These are phyloP conservation scores for Astropecten irregularis DNA, from an alignment of 53 echinoderm and acorn worm genomes.

Conservation along the genomic window DNA sequence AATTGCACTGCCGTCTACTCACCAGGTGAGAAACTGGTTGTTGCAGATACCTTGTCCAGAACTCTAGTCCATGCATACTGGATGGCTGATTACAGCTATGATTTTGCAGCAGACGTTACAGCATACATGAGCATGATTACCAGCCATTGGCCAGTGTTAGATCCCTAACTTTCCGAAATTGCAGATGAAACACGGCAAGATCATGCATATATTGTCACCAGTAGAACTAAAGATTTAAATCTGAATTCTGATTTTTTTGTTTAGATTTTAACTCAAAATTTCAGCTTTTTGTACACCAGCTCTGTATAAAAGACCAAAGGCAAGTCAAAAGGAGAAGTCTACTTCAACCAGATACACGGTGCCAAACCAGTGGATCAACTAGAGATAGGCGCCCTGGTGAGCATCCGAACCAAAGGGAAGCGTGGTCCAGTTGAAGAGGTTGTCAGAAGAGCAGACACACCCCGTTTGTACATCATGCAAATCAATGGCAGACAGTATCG, in stretches of 20 bases:
- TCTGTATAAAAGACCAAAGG: neutral
- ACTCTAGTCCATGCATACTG: neutral
- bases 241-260: no score
- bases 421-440: slow-evolving; percentile 26
- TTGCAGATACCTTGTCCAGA: slow-evolving; percentile 35
- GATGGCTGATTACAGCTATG: neutral
- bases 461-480: slow-evolving; percentile 5
- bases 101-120: neutral
- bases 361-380: neutral
- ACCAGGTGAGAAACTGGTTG: slow-evolving; percentile 2
- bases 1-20: neutral
- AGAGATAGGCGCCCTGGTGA: neutral
- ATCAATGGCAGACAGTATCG: neutral
- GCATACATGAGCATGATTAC: neutral
- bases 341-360: slow-evolving; percentile 6
- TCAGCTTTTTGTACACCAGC: no score
- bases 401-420: neutral
- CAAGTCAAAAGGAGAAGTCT: neutral
- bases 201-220: no score
- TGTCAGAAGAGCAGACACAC: neutral
- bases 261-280: no score
- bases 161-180: slow-evolving; percentile 3
- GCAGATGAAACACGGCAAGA: no score
- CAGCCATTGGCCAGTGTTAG: no score
- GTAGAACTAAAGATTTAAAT: no score